phyloP scores from a whole-genome alignment of 2,888 invertebrate genomes.

The Tetramorium bicarinatum region DNA sequence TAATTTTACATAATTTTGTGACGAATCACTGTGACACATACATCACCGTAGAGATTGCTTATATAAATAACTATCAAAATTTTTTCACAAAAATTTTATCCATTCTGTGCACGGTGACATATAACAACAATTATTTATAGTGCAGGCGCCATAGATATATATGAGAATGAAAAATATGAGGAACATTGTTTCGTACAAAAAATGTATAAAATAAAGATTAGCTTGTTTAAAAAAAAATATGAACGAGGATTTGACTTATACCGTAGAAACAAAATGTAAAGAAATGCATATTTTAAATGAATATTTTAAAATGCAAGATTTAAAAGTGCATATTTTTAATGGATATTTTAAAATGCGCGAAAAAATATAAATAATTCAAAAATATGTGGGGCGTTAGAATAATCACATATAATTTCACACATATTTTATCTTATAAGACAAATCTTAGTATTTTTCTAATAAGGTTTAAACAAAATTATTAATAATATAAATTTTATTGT shows the following conservation, averaged over 20 bases:
- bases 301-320: background rate
- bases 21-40: background rate
- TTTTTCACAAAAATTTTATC: conserved; percentile 11
- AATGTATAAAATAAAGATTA: conserved; percentile 9
- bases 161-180: conserved; percentile 1
- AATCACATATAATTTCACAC: background rate
- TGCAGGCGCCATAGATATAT: background rate
- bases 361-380: background rate
- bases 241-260: background rate
- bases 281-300: background rate
- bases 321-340: background rate
- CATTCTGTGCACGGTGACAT: background rate
- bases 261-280: background rate
- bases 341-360: background rate
- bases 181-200: background rate
- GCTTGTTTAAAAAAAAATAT: background rate
- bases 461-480: background rate
- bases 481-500: conserved; percentile 2
- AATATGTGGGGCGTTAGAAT: background rate
- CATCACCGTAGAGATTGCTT: background rate
- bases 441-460: background rate
- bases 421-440: background rate
- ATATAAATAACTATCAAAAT: conserved; percentile 4
- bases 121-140: conserved; percentile 27
- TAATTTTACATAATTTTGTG: background rate